Evolutionary conservation across 1,140 invertebrate genomes (phyloP).

Genomic region (Euwallacea fornicatus): DNA sequence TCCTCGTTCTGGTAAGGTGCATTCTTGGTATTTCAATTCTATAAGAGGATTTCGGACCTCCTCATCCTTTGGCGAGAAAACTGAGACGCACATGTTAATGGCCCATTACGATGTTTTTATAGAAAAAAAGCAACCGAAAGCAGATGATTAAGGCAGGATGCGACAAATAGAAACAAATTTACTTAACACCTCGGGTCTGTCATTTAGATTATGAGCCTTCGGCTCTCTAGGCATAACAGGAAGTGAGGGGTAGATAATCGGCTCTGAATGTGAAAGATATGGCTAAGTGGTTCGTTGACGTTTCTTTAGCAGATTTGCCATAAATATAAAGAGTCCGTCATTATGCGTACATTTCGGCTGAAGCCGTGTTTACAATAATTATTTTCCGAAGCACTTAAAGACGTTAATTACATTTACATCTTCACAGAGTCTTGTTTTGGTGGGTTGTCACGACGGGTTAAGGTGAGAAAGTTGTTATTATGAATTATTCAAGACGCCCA

Average conservation of each 20-base stretch:
- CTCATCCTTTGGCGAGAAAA: not conserved
- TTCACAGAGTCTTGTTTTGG: slow-evolving; percentile 50
- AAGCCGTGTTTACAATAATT: slow-evolving; percentile 46
- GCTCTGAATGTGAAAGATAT: slow-evolving; percentile 14
- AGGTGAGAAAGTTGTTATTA: slow-evolving; percentile 51
- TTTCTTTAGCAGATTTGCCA: too few species aligned
- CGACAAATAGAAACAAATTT: slow-evolving; percentile 38
- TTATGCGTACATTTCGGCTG: not conserved
- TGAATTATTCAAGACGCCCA: slow-evolving; percentile 49
- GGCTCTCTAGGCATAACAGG: slow-evolving; percentile 24
- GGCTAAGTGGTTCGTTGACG: not conserved
- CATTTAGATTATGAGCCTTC: slow-evolving; percentile 27
- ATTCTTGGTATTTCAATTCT: not conserved
- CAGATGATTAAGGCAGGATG: slow-evolving; percentile 34
- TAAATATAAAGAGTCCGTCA: too few species aligned
- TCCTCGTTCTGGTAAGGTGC: not conserved
- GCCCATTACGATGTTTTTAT: slow-evolving; percentile 13
- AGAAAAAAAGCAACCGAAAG: slow-evolving; percentile 19
- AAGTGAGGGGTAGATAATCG: slow-evolving; percentile 31
- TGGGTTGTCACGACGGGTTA: slow-evolving; percentile 50
- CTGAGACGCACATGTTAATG: slow-evolving; percentile 20
- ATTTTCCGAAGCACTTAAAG: slow-evolving; percentile 50
- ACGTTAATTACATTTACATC: slow-evolving; percentile 53
- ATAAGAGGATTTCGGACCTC: too few species aligned
- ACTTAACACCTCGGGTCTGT: slow-evolving; percentile 31